Evolutionary conservation across 2,797 vertebrate species (phyloP), one percentile per base, ranked within the genome.

Genomic region (Phrynocephalus forsythii): DNA sequence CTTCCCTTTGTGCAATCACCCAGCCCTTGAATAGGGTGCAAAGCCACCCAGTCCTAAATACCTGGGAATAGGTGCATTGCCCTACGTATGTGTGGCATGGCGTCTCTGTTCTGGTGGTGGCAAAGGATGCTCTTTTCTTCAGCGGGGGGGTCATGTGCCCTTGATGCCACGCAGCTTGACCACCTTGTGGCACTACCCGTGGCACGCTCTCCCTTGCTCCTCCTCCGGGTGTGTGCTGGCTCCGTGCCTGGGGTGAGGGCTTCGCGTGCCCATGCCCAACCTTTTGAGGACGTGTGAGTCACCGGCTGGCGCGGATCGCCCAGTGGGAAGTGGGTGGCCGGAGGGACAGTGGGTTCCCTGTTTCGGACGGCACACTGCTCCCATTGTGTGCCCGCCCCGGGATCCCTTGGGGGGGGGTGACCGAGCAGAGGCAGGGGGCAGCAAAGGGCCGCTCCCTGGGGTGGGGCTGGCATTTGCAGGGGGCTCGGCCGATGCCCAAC

Each of bases 321-420:
- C 13, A 5, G 63, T 18, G 52, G 13, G 11, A 44, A 18, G 5
- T 0, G 26, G 63, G 33, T 48, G 67, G 76, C 63, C 16, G 13
- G 24, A 1, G 0, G 22, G 86, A 79, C 83, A 77, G 44, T 44
- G 60, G 1, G 3, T 1, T 72, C 22, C 60, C 44, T 81, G 86
- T 10, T 24, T 0, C 0, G 3, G 3, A 1, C 22, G 71, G 87
- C 82, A 95, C 10, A 71, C 91, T 5, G 68, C 50, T 3, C 52
- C 87, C 95, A 94, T 96, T 97, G 95, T 96, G 50, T 0, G 83
- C 10, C 1, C 1, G 0, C 88, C 18, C 3, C 16, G 28, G 72
- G 18, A 38, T n/a, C 11, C 69, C 10, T 24, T 56, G 30, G 77
- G 82, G 48, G 48, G 8, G 11, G 52, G 81, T 67, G 81, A 0